phyloP scores from a whole-genome alignment of 2,113 vertebrate species.

The Urocynchramus pylzowi region DNA sequence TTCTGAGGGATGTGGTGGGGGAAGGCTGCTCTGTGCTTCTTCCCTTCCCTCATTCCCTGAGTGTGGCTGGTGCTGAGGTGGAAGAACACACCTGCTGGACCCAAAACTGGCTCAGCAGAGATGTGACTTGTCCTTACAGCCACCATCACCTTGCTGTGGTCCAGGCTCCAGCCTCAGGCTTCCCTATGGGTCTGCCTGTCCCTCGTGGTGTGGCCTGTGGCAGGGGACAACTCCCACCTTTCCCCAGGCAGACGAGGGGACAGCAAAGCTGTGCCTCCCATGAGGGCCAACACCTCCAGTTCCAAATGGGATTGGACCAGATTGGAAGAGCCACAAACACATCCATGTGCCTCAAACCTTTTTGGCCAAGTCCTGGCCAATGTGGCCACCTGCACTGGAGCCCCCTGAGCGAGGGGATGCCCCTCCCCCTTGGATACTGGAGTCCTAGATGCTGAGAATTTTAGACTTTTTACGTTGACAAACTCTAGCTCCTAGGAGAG shows the following conservation, averaged over 20 bases:
- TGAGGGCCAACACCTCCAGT: accelerated
- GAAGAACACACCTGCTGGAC: neutral
- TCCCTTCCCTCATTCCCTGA: neutral
- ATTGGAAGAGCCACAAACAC: too few species aligned
- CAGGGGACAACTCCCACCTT: neutral
- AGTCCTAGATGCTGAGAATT: too few species aligned
- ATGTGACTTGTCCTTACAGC: neutral
- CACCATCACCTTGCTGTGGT: accelerated
- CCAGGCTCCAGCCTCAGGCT: neutral
- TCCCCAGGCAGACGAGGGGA: accelerated
- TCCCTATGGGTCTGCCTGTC: accelerated
- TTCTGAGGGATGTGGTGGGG: neutral
- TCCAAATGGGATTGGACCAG: neutral
- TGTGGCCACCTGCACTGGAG: neutral
- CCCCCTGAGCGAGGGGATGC: neutral
- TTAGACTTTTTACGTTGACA: too few species aligned
- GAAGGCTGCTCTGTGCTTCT: neutral
- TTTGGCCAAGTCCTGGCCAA: neutral
- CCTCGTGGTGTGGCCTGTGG: neutral
- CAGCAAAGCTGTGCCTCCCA: accelerated
- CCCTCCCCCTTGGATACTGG: neutral
- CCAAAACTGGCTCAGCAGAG: neutral
- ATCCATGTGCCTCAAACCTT: neutral
- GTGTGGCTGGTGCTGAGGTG: neutral
- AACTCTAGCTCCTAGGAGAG: too few species aligned